phyloP scores from a whole-genome alignment of 2,113 vertebrate species.

The Nothoprocta pentlandii region DNA sequence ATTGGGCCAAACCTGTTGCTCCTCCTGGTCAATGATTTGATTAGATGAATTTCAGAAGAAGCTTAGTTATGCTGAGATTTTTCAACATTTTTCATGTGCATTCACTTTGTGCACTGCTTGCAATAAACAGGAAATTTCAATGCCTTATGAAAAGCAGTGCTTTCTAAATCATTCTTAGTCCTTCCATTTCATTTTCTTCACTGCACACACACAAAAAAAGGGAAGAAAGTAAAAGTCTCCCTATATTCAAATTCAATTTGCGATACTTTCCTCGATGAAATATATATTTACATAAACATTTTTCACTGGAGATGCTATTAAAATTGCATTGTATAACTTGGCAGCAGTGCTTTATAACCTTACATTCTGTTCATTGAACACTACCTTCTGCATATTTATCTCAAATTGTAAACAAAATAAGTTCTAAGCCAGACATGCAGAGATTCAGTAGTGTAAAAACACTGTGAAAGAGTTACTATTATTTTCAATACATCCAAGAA shows the following conservation, averaged over 20 bases:
- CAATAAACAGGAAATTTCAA: background rate
- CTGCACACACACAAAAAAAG: background rate
- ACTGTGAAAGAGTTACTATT: background rate
- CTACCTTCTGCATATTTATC: background rate
- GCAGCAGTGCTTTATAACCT: background rate
- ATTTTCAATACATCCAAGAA: background rate
- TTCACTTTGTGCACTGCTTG: background rate
- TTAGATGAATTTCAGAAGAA: accelerated
- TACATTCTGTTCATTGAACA: background rate
- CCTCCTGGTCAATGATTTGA: accelerated
- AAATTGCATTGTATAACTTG: background rate
- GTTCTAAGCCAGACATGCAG: background rate
- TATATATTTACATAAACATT: slow-evolving; percentile 7
- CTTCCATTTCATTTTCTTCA: background rate
- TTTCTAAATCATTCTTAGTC: slow-evolving; percentile 16
- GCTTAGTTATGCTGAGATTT: background rate
- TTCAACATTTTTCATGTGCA: background rate
- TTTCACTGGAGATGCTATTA: background rate
- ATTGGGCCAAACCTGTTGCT: background rate
- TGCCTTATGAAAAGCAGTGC: background rate
- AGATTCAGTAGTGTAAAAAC: background rate
- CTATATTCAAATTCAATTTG: slow-evolving; percentile 27
- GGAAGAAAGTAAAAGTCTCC: background rate
- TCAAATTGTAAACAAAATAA: background rate
- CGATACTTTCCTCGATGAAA: slow-evolving; percentile 28